Percentiles rank a stretch among this genome's conserved stretches.
Conservation (phyloP, 1,140 invertebrate species). For the Apis mellifera region DNA sequence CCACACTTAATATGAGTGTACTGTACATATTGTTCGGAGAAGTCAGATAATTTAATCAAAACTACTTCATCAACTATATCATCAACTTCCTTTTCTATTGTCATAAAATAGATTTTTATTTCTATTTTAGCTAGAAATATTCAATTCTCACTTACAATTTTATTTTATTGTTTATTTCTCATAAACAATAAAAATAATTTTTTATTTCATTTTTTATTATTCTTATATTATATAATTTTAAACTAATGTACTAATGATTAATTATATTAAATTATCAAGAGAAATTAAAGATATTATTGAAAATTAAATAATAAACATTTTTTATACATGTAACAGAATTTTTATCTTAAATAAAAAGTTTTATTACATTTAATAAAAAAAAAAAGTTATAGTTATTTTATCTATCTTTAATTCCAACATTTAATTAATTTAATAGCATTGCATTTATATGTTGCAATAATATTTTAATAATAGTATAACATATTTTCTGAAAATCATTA, state of each 20-base stretch:
- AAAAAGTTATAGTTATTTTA: background rate
- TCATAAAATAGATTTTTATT: background rate
- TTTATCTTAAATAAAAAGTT: conserved; percentile 20
- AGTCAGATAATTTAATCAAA: conserved; percentile 20
- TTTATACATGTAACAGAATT: background rate
- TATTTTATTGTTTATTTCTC: no score
- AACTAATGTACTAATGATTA: background rate
- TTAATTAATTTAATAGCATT: background rate
- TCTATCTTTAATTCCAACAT: background rate
- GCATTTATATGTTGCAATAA: background rate
- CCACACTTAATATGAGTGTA: conserved; percentile 13
- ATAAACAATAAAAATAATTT: no score
- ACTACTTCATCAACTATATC: conserved; percentile 8
- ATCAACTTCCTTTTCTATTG: background rate
- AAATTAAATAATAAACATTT: conserved; percentile 4
- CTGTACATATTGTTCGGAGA: conserved; percentile 11
- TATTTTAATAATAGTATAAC: background rate
- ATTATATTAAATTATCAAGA: background rate
- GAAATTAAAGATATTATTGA: conserved; percentile 9
- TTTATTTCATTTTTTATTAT: background rate
- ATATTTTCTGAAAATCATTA: background rate
- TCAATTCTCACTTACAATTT: background rate
- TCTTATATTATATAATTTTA: background rate
- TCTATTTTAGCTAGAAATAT: background rate
- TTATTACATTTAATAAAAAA: background rate